Evolutionary conservation across 92 coral and sea anemone species (phyloP), one percentile per base, ranked within the genome.

Genomic region (Palythoa grandis): DNA sequence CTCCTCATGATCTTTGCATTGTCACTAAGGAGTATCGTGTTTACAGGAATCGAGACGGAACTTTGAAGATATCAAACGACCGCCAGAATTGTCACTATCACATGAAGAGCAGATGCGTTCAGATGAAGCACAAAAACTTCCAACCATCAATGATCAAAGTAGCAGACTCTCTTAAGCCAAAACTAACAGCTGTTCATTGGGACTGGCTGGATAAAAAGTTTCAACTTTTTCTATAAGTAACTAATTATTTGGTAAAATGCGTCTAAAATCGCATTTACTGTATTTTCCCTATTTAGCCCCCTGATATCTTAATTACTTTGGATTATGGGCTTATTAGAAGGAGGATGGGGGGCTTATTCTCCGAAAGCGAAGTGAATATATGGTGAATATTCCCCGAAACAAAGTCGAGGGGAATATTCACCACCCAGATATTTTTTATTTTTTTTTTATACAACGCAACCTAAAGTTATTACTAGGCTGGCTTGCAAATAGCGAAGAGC

Each of bases 51-150:
- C 54, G 82, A 71, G 89, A 86, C 74, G 89, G 87, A 9, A 65
- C 89, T n/a, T 23, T 76, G 24, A 70, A 89, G 48, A 84, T 89
- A 56, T 52, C 89, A 66, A 89, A 86, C 50, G 86, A 77, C 53
- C 87, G 82, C 70, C 92, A 89, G 53, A 89, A 85, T 23, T 89
- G 92, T 73, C 89, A 89, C 69, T 85, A 85, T 40, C 92, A 89
- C 75, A 29, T 85, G 68, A 50, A 58, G 52, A 58, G 72, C 12
- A 1, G 53, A 63, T 89, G 83, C 66, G 86, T 89, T 67, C 24
- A 68, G 78, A 57, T 67, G 57, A 89, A 85, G 79, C 92, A 89
- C 82, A 38, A 53, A 19, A 89, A 89, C 72, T 89, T 89, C 63
- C 23, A 54, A 48, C 92, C 86, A 47, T 77, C 86, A 38, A 71